Evolutionary conservation across 2,113 vertebrate species (phyloP), one percentile per base, ranked within the genome.

Genomic region (Lagenorhynchus albirostris): DNA sequence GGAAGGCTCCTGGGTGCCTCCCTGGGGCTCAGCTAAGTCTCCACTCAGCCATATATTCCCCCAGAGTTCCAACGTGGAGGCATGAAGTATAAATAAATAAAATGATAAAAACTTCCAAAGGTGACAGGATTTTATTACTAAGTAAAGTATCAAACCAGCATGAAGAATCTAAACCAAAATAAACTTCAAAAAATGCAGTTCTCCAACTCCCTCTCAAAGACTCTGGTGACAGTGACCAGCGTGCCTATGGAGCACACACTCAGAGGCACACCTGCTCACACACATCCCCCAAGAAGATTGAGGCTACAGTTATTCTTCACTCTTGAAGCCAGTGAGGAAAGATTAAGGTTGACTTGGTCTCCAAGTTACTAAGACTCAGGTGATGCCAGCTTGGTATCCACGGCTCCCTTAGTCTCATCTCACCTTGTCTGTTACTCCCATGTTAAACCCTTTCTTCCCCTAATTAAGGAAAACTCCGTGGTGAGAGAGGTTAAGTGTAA

Each of bases 131-230:
- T 95, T 94, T 85, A 36, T 95, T 94, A 67, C n/a, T 87, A 70
- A 93, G 50, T 89, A 74, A 96, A 96, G 55, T 63, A 71, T 76
- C 17, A 94, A 94, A 65, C 79, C 73, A 93, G 33, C 85, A 50
- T 77, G 92, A 96, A 89, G 80, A 86, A 60, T 73, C 68, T 33
- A 77, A 80, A 93, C 15, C 80, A 71, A 97, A 97, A 95, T 68
- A 70, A 88, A 80, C 71, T 80, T 81, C 9, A 73, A 44, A 86
- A 92, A 73, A 79, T 63, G 33, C 80, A 50, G n/a, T 60, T 74
- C 88, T 80, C 33, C 12, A 41, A 38, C 21, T 94, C 3, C 20
- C 44, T 77, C 33, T 85, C 60, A 47, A 29, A 87, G 63, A 60
- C 18, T n/a, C 68, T 80, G 50, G 50, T 85, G 6, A 89, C 50